Conservation (phyloP, 2,888 invertebrate genomes). For the Apantesis nais region DNA sequence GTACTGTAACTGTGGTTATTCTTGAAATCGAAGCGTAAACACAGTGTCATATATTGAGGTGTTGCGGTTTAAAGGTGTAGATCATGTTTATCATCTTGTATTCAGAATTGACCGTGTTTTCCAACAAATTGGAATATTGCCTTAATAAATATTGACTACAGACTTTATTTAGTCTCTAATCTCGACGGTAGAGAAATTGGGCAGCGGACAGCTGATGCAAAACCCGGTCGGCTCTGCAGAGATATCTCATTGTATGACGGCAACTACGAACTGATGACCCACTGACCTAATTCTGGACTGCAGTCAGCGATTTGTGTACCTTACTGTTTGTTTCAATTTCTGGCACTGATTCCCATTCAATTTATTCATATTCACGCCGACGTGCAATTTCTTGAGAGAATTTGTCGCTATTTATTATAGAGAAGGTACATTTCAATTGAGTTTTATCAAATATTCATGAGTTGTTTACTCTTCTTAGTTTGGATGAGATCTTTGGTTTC, state of each 20-base stretch:
- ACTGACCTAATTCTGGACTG: slow-evolving; percentile 80
- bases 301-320: slow-evolving; percentile 71
- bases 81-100: slow-evolving; percentile 64
- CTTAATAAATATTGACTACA: background rate
- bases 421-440: slow-evolving; percentile 30
- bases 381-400: slow-evolving; percentile 47
- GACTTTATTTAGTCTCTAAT: slow-evolving; percentile 40
- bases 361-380: slow-evolving; percentile 68
- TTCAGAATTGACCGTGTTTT: slow-evolving; percentile 61
- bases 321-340: slow-evolving; percentile 77
- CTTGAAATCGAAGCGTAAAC: slow-evolving; percentile 37
- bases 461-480: slow-evolving; percentile 23
- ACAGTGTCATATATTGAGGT: slow-evolving; percentile 56
- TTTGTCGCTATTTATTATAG: slow-evolving; percentile 31
- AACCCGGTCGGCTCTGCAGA: slow-evolving; percentile 70
- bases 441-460: slow-evolving; percentile 28
- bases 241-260: slow-evolving; percentile 81
- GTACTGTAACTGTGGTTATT: slow-evolving; percentile 57
- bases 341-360: slow-evolving; percentile 73
- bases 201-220: slow-evolving; percentile 65
- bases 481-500: slow-evolving; percentile 13
- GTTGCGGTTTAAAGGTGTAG: slow-evolving; percentile 69
- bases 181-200: slow-evolving; percentile 52
- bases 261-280: slow-evolving; percentile 74
- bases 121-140: slow-evolving; percentile 49